Base-by-base conservation (phyloP, 2,888 invertebrate genomes). In the Sminthurides aquaticus region DNA sequence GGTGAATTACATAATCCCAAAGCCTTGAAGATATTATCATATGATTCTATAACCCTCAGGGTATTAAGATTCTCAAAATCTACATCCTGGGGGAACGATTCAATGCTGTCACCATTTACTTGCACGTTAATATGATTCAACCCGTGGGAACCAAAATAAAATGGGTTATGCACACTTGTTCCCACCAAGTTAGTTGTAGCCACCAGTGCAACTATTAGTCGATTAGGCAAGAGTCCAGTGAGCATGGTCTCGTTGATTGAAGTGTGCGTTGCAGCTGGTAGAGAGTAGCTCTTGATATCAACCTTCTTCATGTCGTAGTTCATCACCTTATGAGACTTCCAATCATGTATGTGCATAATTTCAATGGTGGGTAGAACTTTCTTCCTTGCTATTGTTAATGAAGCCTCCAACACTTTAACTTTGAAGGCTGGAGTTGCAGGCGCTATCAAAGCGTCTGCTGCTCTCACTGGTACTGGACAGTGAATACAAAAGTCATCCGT, bases 311-410 rank as follows among this genome's bases (percentile, higher is more conserved):
- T 52, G 52, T 52, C 52, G 20, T 52, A 52, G 22, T 22, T 20
- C 52, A 52, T 52, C 5, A 20, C 20, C 20, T 52, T 52, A 5
- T 20, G 8, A 5, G 18, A 20, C 20, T 15, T 52, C 52, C 52
- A 52, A 20, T 26, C 56, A 48, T 62, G 29, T 15, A 68, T 2
- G 27, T 68, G 68, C 0, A 62, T 56, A 1, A 57, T 18, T n/a
- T 61, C 62, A n/a, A 69, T 61, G 1, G 63, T 58, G 67, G 69
- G 65, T 18, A 68, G 52, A 1, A 71, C 20, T 1, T 55, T 67
- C 1, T 60, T 56, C n/a, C 65, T 63, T 22, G 24, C 15, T 0
- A 69, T 55, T 2, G 48, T 27, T 1, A 71, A 27, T 22, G 49
- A 60, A 3, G 66, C 66, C 27, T 68, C 67, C 20, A 56, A 0